Conservation (phyloP, 2,797 vertebrate species). For the Poeciliopsis paucimaculata region DNA sequence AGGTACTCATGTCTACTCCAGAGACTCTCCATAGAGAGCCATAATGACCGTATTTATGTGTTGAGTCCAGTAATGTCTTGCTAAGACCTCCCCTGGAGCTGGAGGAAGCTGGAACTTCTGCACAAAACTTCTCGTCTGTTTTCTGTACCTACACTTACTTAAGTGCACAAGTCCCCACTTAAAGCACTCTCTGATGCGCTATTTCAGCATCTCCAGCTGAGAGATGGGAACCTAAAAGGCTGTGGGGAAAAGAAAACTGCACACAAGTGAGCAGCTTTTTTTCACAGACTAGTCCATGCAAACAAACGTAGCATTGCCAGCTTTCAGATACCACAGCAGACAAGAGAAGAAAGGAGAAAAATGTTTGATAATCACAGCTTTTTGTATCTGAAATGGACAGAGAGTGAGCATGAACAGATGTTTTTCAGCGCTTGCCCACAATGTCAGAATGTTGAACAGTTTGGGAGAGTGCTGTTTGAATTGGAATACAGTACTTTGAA, state of each 20-base stretch:
- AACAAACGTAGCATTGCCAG: slow-evolving; percentile 45
- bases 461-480: slow-evolving; percentile 28
- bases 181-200: slow-evolving; percentile 28
- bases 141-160: slow-evolving; percentile 57
- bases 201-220: slow-evolving; percentile 35
- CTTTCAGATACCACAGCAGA: slow-evolving; percentile 51
- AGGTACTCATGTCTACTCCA: slow-evolving; percentile 41
- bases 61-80: slow-evolving; percentile 30
- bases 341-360: slow-evolving; percentile 29
- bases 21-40: slow-evolving; percentile 58
- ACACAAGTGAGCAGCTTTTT: slow-evolving; percentile 37
- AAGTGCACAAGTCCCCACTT: slow-evolving; percentile 56
- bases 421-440: slow-evolving; percentile 37
- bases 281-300: slow-evolving; percentile 37
- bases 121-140: slow-evolving; percentile 64
- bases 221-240: slow-evolving; percentile 37
- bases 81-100: slow-evolving; percentile 21
- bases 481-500: slow-evolving; percentile 21
- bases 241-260: slow-evolving; percentile 23
- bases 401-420: slow-evolving; percentile 13
- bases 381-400: slow-evolving; percentile 34
- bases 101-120: slow-evolving; percentile 50
- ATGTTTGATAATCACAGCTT: slow-evolving; percentile 49
- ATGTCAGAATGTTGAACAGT: slow-evolving; percentile 44
- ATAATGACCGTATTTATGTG: slow-evolving; percentile 13